These are phyloP conservation scores for Melipona quadrifasciata DNA, from an alignment of 1,140 invertebrate species.

Conservation along the genomic window DNA sequence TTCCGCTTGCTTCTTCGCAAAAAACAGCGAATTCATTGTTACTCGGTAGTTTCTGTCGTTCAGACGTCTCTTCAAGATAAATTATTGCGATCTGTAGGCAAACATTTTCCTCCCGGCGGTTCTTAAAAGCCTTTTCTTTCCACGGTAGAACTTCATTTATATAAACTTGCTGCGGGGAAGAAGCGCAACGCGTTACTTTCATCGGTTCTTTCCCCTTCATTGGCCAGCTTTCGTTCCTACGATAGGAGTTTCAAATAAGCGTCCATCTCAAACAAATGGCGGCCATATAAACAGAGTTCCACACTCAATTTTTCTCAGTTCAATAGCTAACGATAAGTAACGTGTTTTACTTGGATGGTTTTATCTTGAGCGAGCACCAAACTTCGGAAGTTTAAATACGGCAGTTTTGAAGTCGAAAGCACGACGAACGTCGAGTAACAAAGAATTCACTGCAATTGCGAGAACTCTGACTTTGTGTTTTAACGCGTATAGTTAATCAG, in stretches of 20 bases:
- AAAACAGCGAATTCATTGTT: conserved; percentile 25
- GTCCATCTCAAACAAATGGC: too few relatives aligned
- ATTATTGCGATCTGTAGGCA: background rate
- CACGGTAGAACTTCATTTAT: too few relatives aligned
- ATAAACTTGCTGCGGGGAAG: too few relatives aligned
- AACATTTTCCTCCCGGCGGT: background rate
- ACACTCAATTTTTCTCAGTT: background rate
- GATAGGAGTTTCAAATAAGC: too few relatives aligned
- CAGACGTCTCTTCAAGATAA: background rate
- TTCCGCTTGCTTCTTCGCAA: background rate
- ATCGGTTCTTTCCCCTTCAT: too few relatives aligned
- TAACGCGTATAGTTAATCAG: conserved; percentile 34
- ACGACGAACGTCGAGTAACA: background rate
- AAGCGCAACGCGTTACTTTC: too few relatives aligned
- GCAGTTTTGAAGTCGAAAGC: background rate
- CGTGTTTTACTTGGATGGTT: background rate
- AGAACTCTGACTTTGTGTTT: background rate
- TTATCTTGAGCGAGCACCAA: background rate
- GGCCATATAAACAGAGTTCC: too few relatives aligned
- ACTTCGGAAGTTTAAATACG: background rate
- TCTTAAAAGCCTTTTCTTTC: background rate
- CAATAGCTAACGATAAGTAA: background rate
- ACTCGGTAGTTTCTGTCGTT: background rate
- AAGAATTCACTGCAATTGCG: conserved; percentile 14
- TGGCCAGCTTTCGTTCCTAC: too few relatives aligned